Base-by-base conservation (phyloP, 2,113 vertebrate species). In the Lepus europaeus region DNA sequence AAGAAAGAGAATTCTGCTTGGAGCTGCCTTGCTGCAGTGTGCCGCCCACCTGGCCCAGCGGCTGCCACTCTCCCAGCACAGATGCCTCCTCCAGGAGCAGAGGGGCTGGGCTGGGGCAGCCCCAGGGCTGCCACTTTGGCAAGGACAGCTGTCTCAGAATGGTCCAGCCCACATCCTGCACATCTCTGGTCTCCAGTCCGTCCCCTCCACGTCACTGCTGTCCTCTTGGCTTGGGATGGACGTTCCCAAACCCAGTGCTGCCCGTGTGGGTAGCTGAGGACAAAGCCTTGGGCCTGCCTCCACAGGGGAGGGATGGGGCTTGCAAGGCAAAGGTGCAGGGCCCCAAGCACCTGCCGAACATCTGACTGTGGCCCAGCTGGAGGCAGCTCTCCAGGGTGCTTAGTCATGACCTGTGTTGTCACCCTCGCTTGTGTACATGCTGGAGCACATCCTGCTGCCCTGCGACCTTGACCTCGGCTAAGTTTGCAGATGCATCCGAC, bases 21-120 rank as follows among this genome's bases (percentile, higher is more conserved):
- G 63, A 87, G 69, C 69, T 61, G 74, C 76, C 73, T 77, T 93
- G 73, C 92, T 90, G 59, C 97, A 97, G 97, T 96, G 97, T 95
- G 95, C 88, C 56, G 90, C 77, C 92, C 53, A 59, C 36, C 87
- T 59, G 73, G 66, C 79, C 69, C 63, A 9, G 72, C 53, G 31
- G 82, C 72, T 10, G 25, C 6, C 39, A 1, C 23, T 92, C 74
- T 82, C 63, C 79, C 63, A 45, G 0, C 73, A 49, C 51, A 39
- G 82, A 92, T 29, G 10, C n/a, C 31, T 72, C 66, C 74, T 89
- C n/a, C 8, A 83, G 25, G 22, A 8, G 16, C 49, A 33, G 74
- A 53, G 63, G 56, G 19, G 23, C 0, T 7, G 0, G 3, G 19
- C 22, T 11, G 6, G 19, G 51, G 36, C n/a, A 63, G 49, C 20